Conservation (phyloP, 2,888 invertebrate genomes). For the Leptinotarsa peninsularis region DNA sequence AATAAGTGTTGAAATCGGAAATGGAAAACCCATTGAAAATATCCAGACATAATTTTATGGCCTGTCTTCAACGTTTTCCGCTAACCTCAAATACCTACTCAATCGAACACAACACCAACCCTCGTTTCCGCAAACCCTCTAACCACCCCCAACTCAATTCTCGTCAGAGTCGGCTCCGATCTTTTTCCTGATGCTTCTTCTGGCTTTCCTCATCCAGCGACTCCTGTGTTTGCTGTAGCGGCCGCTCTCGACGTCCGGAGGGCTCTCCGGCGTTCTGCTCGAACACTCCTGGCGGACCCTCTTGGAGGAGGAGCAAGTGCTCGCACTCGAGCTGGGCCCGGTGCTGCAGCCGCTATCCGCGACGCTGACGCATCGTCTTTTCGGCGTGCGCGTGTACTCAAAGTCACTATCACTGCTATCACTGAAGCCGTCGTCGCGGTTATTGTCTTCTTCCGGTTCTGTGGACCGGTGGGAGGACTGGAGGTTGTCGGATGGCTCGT, state of each 20-base stretch:
- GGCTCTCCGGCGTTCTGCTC: constrained; percentile 22
- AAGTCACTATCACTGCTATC: constrained; percentile 60
- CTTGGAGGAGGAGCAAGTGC: constrained; percentile 39
- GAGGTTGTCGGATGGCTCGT: neutral
- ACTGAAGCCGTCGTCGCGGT: constrained; percentile 36
- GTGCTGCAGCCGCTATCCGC: constrained; percentile 64
- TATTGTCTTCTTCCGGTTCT: constrained; percentile 9
- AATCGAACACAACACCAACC: neutral
- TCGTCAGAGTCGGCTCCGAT: constrained; percentile 73
- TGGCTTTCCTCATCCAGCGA: constrained; percentile 71
- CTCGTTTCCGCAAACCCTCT: constrained; percentile 18
- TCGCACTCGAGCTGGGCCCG: constrained; percentile 58
- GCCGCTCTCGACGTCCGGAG: constrained; percentile 18
- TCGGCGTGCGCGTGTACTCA: constrained; percentile 59
- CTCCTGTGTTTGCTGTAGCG: constrained; percentile 70
- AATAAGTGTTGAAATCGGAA: no score
- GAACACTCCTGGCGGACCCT: constrained; percentile 10
- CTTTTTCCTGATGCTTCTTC: constrained; percentile 72
- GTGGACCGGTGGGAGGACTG: neutral
- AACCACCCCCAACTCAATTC: constrained; percentile 23
- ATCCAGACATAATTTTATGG: no score
- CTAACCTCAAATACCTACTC: neutral
- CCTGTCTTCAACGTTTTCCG: neutral
- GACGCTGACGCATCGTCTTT: constrained; percentile 55
- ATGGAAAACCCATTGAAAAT: no score